These are phyloP conservation scores for Lycorma delicatula DNA, from an alignment of 1,140 invertebrate genomes.

Conservation along the genomic window DNA sequence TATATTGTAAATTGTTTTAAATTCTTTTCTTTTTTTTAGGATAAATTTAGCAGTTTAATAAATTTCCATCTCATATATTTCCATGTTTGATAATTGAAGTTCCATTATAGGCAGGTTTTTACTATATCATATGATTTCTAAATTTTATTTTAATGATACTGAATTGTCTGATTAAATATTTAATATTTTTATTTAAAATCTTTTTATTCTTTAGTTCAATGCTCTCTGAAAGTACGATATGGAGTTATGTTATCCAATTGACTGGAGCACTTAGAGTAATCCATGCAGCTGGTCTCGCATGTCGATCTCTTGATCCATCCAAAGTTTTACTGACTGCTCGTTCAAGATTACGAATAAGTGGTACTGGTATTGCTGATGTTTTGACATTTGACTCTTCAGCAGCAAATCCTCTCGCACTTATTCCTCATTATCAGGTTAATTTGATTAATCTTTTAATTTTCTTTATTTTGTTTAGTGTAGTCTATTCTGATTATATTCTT, in stretches of 20 bases:
- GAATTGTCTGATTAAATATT: too few relatives aligned
- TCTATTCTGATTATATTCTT: too few relatives aligned
- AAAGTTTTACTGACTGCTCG: constrained; percentile 74
- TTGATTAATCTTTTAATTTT: too few relatives aligned
- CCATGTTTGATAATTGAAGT: not conserved
- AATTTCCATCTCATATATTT: too few relatives aligned
- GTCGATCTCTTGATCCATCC: constrained; percentile 74
- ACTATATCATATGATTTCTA: not conserved
- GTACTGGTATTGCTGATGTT: constrained; percentile 74
- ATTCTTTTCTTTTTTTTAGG: too few relatives aligned
- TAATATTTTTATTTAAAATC: too few relatives aligned
- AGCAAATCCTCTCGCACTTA: constrained; percentile 53
- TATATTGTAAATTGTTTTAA: too few relatives aligned
- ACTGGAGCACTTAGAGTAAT: constrained; percentile 88
- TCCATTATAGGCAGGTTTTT: not conserved
- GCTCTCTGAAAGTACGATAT: constrained; percentile 84
- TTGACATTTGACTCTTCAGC: constrained; percentile 62
- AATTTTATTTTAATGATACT: not conserved
- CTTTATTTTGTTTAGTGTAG: too few relatives aligned
- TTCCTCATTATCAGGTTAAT: constrained; percentile 65
- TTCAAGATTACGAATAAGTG: constrained; percentile 63
- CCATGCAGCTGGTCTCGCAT: constrained; percentile 67
- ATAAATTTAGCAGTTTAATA: too few relatives aligned
- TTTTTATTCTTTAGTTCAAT: too few relatives aligned
- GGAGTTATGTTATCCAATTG: constrained; percentile 93